Conservation (phyloP, 2,888 invertebrate species). For the Aphelenchoides bicaudatus region DNA sequence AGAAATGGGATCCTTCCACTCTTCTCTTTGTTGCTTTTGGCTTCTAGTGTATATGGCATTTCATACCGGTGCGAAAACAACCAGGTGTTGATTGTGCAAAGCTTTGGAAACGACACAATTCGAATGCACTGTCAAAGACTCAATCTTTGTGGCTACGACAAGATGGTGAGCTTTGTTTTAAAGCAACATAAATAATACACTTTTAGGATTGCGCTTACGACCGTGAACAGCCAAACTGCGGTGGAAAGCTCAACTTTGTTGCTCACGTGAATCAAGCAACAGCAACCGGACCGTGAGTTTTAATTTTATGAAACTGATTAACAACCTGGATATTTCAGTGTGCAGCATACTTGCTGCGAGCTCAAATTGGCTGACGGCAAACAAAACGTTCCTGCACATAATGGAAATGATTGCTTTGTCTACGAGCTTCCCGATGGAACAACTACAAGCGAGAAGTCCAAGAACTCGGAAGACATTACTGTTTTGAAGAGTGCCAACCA, state of each 20-base stretch:
- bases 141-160: slow-evolving; percentile 55
- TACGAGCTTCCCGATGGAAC: slow-evolving; percentile 57
- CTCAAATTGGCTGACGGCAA: slow-evolving; percentile 37
- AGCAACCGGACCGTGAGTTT: slow-evolving; percentile 49
- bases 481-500: slow-evolving; percentile 46
- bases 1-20: too few species aligned
- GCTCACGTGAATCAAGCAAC: slow-evolving; percentile 53
- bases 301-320: slow-evolving; percentile 2
- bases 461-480: slow-evolving; percentile 29
- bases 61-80: slow-evolving; percentile 44
- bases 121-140: slow-evolving; percentile 59
- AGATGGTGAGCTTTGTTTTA: slow-evolving; percentile 35
- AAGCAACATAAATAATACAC: not conserved
- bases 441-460: slow-evolving; percentile 6
- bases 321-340: slow-evolving; percentile 40
- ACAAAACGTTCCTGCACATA: slow-evolving; percentile 45
- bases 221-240: slow-evolving; percentile 53
- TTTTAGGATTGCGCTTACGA: slow-evolving; percentile 56
- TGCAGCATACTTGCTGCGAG: slow-evolving; percentile 56
- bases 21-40: too few species aligned
- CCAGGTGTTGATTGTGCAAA: slow-evolving; percentile 54
- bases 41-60: slow-evolving; percentile 18
- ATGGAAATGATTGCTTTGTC: slow-evolving; percentile 59
- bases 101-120: slow-evolving; percentile 60
- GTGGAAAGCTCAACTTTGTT: slow-evolving; percentile 57